These are phyloP conservation scores for Porites divaricata DNA, from an alignment of 92 coral and sea anemone species.

Conservation along the genomic window DNA sequence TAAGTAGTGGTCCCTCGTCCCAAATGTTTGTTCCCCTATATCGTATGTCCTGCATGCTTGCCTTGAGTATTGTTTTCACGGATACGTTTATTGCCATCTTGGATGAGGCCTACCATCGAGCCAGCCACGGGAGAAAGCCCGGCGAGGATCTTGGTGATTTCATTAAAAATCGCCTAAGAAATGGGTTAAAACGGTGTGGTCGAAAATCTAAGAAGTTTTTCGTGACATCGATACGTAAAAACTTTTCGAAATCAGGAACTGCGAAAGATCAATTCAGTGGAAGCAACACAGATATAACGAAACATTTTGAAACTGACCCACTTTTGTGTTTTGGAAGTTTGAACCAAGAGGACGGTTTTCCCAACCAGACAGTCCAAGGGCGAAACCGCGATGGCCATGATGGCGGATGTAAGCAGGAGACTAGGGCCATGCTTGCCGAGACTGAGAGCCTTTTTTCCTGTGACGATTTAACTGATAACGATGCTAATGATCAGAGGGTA, in stretches of 20 bases:
- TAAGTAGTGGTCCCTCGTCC: background rate
- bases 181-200: background rate
- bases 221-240: slow-evolving; percentile 9
- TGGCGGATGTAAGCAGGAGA: background rate
- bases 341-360: background rate
- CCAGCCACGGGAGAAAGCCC: slow-evolving; percentile 1
- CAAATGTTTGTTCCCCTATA: slow-evolving; percentile 21
- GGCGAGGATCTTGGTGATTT: background rate
- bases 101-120: slow-evolving; percentile 28
- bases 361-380: no score
- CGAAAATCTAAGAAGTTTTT: slow-evolving; percentile 8
- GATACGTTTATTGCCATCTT: slow-evolving; percentile 37
- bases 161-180: background rate
- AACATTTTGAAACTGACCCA: background rate
- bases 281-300: background rate
- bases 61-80: slow-evolving; percentile 17
- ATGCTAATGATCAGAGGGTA: background rate
- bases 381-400: no score
- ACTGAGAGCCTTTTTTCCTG: background rate
- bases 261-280: background rate
- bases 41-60: slow-evolving; percentile 29
- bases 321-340: background rate
- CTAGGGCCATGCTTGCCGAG: background rate
- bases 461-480: background rate
- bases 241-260: background rate